Base-by-base conservation (phyloP, 2,797 vertebrate genomes). In the Chloroceryle amazona region DNA sequence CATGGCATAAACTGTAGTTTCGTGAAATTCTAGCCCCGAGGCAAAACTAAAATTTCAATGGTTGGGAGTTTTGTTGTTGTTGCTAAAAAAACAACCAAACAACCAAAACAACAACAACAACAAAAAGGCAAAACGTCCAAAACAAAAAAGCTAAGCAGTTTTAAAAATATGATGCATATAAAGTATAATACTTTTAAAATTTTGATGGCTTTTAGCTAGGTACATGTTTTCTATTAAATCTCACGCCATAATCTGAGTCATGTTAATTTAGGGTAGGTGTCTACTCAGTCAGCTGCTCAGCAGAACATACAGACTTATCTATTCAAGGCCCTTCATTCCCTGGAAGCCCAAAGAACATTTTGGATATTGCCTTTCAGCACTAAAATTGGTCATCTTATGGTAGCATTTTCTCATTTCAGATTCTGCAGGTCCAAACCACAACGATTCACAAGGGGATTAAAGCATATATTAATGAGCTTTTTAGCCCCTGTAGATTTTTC, bases 401-500 rank as follows among this genome's bases (percentile, higher is more conserved):
- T 95, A 96, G 93, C 91, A 84, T 97, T 96, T 97, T 95, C 92
- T 90, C 67, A 92, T 96, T 96, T 97, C 55, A 74, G 52, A 87
- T 95, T 97, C 90, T 96, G n/a, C 90, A 92, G 82, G 93, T 96
- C 96, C 90, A 96, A 96, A 96, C 96, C 95, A 93, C 96, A 96
- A 96, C 0, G 47, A 96, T 78, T 60, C 94, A 90, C 91, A 86
- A 80, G 96, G 63, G 95, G 60, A 95, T 96, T 96, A 89, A 93
- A 81, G 88, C 78, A 71, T 51, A 97, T 94, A 96, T 96, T 96
- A 96, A 96, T 95, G 90, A 97, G 93, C 20, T 82, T 96, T 96
- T 93, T 95, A 89, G 91, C 90, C 96, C 93, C 96, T 94, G 83
- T 94, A 94, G 93, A 93, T 89, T 96, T 96, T 93, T 96, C 86